Evolutionary conservation across 2,797 vertebrate species (phyloP).

Genomic region (Takifugu rubripes): DNA sequence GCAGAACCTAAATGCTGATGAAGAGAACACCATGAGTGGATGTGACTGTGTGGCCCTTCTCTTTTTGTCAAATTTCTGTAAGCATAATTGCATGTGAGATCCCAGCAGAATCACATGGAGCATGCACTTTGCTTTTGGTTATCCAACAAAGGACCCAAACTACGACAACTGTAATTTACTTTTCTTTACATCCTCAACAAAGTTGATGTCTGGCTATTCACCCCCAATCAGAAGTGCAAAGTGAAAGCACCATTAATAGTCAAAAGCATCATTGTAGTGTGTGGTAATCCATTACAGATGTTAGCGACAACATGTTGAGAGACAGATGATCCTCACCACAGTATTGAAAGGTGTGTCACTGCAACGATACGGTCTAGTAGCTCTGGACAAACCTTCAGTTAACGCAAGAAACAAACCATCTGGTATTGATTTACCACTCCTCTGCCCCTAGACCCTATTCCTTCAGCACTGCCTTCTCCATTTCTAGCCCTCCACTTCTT

Average conservation of each 20-base stretch:
- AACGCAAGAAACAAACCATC: conserved; percentile 42
- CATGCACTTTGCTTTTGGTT: conserved; percentile 8
- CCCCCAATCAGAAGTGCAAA: conserved; percentile 1
- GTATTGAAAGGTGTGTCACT: conserved; percentile 17
- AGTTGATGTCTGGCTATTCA: neutral
- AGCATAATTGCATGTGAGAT: conserved; percentile 12
- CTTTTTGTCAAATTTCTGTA: conserved; percentile 4
- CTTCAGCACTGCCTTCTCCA: conserved; percentile 25
- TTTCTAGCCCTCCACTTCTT: conserved; percentile 28
- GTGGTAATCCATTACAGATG: conserved; percentile 24
- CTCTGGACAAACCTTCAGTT: conserved; percentile 44
- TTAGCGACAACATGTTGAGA: conserved; percentile 34
- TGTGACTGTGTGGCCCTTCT: neutral
- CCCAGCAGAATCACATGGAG: neutral
- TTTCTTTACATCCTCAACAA: neutral
- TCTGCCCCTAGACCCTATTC: conserved; percentile 32
- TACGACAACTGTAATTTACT: neutral
- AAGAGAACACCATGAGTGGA: too few relatives aligned
- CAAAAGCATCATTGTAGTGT: conserved; percentile 4
- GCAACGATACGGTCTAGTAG: conserved; percentile 49
- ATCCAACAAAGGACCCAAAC: conserved; percentile 2
- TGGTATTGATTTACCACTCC: conserved; percentile 64
- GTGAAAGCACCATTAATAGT: conserved; percentile 19
- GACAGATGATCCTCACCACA: conserved; percentile 32
- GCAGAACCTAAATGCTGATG: too few relatives aligned